Conservation (phyloP, 2,797 vertebrate species). For the Phylloscopus collybita region DNA sequence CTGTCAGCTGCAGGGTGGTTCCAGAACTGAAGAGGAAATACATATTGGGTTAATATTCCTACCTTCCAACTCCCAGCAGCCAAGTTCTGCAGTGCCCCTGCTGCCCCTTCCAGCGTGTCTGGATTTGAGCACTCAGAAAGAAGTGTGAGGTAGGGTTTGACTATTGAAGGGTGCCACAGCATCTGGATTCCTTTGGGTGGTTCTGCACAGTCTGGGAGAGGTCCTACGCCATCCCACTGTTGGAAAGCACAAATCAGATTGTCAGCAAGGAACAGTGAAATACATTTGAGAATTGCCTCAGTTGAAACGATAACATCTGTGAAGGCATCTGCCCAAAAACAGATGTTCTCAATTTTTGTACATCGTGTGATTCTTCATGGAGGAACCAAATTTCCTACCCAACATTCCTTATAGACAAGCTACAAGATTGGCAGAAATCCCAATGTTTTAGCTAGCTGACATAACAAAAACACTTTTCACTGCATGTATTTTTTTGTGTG, state of each 20-base stretch:
- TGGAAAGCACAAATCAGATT: constrained; percentile 62
- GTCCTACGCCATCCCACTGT: constrained; percentile 98
- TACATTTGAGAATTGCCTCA: neutral
- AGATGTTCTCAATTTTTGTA: neutral
- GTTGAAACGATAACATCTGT: neutral
- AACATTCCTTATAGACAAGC: neutral
- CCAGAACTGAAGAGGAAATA: neutral
- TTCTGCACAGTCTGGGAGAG: constrained; percentile 93
- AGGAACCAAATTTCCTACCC: neutral
- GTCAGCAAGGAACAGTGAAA: constrained; percentile 19
- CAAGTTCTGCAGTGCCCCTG: constrained; percentile 97
- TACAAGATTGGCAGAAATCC: neutral
- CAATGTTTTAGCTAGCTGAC: neutral
- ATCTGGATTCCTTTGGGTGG: constrained; percentile 98
- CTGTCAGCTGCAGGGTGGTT: neutral
- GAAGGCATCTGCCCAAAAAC: neutral
- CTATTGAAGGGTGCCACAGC: constrained; percentile 99
- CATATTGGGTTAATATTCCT: neutral
- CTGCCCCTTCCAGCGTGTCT: constrained; percentile 97
- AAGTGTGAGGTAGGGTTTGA: constrained; percentile 99
- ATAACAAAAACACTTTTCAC: neutral
- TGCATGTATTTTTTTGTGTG: neutral
- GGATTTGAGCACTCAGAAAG: constrained; percentile 99
- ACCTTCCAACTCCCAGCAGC: constrained; percentile 99
- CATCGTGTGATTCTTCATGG: neutral